Percentiles rank a stretch among this genome's conserved stretches.
Conservation (phyloP, 2,797 vertebrate genomes). For the Schizopygopsis pylzovi region DNA sequence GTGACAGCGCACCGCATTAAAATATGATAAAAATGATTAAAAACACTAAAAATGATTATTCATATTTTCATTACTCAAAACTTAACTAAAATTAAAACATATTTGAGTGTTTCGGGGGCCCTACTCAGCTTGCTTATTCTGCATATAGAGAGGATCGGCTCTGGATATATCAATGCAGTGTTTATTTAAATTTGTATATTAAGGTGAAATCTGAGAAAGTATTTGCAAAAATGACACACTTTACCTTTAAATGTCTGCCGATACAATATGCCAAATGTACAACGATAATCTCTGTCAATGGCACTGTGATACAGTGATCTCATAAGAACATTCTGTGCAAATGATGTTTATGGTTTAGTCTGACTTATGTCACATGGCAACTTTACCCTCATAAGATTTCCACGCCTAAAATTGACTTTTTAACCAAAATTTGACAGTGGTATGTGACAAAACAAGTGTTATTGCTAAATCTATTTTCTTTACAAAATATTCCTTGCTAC, state of each 20-base stretch:
- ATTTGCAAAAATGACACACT: neutral
- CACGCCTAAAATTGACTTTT: slow-evolving; percentile 32
- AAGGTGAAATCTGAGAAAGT: neutral
- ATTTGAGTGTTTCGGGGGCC: too few species aligned
- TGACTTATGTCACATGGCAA: slow-evolving; percentile 63
- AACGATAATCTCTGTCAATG: slow-evolving; percentile 65
- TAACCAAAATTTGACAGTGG: slow-evolving; percentile 40
- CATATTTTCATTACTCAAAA: too few species aligned
- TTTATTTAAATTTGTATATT: neutral
- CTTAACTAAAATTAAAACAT: too few species aligned
- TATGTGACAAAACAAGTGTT: slow-evolving; percentile 70
- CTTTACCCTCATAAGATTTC: slow-evolving; percentile 36
- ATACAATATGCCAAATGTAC: slow-evolving; percentile 7
- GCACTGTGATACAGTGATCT: slow-evolving; percentile 57
- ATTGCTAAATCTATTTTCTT: slow-evolving; percentile 81
- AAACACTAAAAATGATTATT: too few species aligned
- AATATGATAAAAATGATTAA: too few species aligned
- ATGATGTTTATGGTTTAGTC: slow-evolving; percentile 59
- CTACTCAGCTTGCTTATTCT: too few species aligned
- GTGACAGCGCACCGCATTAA: too few species aligned
- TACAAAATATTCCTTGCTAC: slow-evolving; percentile 82
- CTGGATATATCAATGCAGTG: neutral
- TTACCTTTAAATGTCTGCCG: neutral
- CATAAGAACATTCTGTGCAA: slow-evolving; percentile 29
- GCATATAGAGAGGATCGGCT: too few species aligned